Percentiles rank a stretch among this genome's conserved stretches.
Evolutionary conservation across 2,797 vertebrate genomes (phyloP).

Genomic region (Ibycter americanus): DNA sequence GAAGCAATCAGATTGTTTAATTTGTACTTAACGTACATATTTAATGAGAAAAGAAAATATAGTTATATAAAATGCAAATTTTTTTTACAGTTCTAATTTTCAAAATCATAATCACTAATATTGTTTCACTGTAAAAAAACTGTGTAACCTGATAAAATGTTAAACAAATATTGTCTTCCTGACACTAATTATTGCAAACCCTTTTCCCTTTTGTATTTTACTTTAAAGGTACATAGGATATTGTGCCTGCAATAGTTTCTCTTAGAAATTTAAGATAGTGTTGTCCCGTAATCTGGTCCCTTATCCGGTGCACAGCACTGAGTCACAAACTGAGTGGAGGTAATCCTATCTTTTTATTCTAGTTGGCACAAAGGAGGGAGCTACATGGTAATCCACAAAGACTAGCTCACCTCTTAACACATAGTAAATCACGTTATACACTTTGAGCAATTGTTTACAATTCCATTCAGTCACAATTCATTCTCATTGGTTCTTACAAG

Average conservation of each 20-base stretch:
- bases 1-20: background rate
- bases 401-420: no score
- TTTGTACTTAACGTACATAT: background rate
- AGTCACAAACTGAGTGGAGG: no score
- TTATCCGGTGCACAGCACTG: no score
- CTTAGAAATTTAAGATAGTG: background rate
- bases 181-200: background rate
- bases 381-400: no score
- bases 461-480: no score
- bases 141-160: background rate
- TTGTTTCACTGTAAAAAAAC: background rate
- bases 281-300: no score
- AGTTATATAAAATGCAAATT: background rate
- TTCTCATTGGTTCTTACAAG: no score
- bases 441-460: no score
- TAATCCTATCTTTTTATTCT: no score
- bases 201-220: background rate
- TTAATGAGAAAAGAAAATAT: background rate
- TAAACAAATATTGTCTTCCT: background rate
- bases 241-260: background rate
- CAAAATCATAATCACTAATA: background rate
- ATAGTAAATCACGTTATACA: no score
- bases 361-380: no score
- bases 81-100: background rate
- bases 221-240: background rate